Evolutionary conservation across 2,113 vertebrate genomes (phyloP).

Genomic region (Mormoops blainvillei): DNA sequence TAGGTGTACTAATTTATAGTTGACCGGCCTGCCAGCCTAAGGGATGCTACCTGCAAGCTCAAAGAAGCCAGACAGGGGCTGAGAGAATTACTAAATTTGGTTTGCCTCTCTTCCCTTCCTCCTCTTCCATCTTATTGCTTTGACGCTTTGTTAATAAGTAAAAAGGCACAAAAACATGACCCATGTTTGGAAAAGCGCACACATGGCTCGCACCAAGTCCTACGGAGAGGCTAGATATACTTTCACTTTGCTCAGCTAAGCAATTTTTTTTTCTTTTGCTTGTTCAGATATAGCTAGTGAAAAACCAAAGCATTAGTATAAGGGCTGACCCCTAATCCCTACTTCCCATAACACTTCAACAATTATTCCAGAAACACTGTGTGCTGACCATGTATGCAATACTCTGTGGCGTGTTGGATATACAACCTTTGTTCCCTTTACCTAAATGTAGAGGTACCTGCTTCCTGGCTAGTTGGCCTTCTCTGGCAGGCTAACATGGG

Average conservation of each 20-base stretch:
- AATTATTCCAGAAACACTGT: background rate
- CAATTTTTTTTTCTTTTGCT: background rate
- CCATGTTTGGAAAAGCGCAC: background rate
- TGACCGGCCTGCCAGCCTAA: background rate
- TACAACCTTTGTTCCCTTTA: background rate
- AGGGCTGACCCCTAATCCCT: background rate
- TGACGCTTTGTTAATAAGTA: background rate
- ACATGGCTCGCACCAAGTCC: background rate
- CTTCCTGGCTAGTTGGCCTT: background rate
- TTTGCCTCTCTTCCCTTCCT: background rate
- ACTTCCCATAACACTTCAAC: background rate
- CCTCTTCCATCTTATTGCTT: background rate
- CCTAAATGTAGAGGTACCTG: background rate
- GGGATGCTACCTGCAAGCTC: background rate
- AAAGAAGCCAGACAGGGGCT: background rate
- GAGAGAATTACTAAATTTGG: background rate
- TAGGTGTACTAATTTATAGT: background rate
- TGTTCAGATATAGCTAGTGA: background rate
- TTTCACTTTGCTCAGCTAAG: background rate
- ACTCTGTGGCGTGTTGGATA: background rate
- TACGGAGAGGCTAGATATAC: background rate
- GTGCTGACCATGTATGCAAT: background rate
- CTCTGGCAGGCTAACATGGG: background rate
- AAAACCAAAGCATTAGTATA: background rate
- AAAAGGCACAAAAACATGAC: background rate